Conservation (phyloP, 2,113 vertebrate genomes). For the Rhinolophus sinicus region DNA sequence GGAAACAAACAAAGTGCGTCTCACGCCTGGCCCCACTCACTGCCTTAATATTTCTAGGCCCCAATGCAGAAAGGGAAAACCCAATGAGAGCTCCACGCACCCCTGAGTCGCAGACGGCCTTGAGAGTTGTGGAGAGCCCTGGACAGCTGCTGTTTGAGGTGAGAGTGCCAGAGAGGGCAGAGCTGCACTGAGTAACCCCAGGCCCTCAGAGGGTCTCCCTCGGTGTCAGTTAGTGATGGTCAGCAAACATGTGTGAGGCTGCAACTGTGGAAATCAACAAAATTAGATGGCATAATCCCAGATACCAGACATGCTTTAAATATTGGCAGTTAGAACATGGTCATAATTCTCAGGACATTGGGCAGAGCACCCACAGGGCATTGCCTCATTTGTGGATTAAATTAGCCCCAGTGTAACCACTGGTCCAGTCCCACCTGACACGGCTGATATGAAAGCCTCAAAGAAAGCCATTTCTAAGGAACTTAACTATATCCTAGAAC, state of each 20-base stretch:
- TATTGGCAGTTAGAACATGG: rapidly evolving
- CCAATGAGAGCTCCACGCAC: rapidly evolving
- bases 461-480: background rate
- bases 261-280: rapidly evolving
- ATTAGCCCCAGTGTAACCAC: too few species aligned
- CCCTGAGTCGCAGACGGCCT: background rate
- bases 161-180: too few species aligned
- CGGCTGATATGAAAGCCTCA: background rate
- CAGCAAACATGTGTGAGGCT: background rate
- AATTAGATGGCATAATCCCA: background rate
- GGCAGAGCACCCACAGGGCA: background rate
- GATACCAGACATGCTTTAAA: too few species aligned
- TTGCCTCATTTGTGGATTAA: too few species aligned
- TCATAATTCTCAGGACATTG: background rate
- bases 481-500: background rate
- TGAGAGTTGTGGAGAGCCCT: rapidly evolving
- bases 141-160: too few species aligned
- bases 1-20: rapidly evolving
- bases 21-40: rapidly evolving
- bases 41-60: background rate
- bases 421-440: background rate
- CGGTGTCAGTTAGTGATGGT: too few species aligned
- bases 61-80: background rate
- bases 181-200: background rate
- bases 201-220: background rate